These are phyloP conservation scores for Eulemur mongoz DNA, from an alignment of 2,797 vertebrate genomes.

Conservation along the genomic window DNA sequence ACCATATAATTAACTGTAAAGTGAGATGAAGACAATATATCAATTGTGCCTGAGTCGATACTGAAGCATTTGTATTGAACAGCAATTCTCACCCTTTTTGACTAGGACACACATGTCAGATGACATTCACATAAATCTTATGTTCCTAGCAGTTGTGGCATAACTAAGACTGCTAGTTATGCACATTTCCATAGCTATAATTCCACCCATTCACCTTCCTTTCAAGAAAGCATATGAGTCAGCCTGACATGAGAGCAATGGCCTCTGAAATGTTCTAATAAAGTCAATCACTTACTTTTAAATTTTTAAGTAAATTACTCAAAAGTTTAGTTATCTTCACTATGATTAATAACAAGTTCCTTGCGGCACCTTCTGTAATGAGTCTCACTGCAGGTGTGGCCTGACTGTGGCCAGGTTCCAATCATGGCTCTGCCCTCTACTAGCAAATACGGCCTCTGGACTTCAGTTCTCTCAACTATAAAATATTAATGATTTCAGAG, in stretches of 20 bases:
- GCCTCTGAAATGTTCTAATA: neutral
- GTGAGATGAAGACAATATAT: neutral
- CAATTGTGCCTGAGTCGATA: neutral
- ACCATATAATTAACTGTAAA: neutral
- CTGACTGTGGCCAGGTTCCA: neutral
- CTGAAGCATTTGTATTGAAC: neutral
- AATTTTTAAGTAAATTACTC: conserved; percentile 28
- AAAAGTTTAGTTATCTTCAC: neutral
- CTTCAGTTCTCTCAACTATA: neutral
- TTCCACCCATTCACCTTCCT: neutral
- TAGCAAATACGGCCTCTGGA: neutral
- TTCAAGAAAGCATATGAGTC: neutral
- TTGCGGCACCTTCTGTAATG: neutral
- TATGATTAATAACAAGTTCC: neutral
- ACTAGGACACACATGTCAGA: neutral
- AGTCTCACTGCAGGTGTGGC: neutral
- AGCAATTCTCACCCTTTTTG: neutral
- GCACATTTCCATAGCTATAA: neutral
- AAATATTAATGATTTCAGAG: neutral
- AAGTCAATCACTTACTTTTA: neutral
- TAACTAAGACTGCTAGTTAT: neutral
- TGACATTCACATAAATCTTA: neutral
- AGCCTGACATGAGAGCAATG: neutral
- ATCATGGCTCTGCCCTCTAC: neutral
- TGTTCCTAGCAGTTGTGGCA: neutral